These are phyloP conservation scores for Cataglyphis rosenhaueri DNA, from an alignment of 2,888 invertebrate genomes.

Conservation along the genomic window DNA sequence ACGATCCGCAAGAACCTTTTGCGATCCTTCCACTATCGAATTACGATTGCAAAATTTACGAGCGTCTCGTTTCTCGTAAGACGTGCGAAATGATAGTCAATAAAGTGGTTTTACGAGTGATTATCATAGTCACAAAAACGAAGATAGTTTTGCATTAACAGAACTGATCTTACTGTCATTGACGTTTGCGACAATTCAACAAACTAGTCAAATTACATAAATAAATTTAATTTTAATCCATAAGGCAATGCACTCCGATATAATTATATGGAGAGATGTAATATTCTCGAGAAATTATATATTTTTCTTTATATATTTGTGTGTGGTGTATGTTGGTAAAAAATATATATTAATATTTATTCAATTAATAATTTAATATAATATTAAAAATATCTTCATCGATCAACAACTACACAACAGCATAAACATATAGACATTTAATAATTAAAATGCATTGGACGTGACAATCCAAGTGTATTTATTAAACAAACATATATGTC, in stretches of 20 bases:
- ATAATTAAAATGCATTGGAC: conserved; percentile 14
- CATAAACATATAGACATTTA: background rate
- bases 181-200: background rate
- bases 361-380: background rate
- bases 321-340: background rate
- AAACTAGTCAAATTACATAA: background rate
- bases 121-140: background rate
- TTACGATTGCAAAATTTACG: conserved; percentile 21
- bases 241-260: background rate
- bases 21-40: conserved; percentile 15
- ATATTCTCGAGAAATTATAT: background rate
- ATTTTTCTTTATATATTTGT: background rate
- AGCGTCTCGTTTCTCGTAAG: conserved; percentile 5
- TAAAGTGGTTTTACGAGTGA: background rate
- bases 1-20: background rate
- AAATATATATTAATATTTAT: background rate
- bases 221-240: background rate
- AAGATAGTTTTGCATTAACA: background rate
- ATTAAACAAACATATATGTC: background rate
- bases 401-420: background rate
- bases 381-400: background rate
- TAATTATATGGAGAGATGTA: background rate
- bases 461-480: background rate
- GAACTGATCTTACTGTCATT: background rate
- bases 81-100: background rate